These are phyloP conservation scores for Dolichopus griseipennis DNA, from an alignment of 2,888 invertebrate genomes.

Conservation along the genomic window DNA sequence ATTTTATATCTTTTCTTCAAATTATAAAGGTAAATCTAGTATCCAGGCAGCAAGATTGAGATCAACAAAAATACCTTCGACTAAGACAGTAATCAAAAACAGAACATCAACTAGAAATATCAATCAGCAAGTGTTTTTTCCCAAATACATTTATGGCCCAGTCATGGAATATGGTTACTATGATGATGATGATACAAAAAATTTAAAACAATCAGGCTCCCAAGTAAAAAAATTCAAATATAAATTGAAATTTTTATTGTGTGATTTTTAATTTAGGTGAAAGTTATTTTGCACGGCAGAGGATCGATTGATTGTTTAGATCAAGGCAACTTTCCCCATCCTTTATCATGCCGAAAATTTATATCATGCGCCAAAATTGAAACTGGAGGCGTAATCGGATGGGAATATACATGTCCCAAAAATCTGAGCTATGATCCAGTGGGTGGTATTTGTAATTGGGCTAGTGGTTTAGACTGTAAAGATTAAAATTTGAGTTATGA, in stretches of 20 bases:
- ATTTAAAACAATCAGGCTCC: constrained; percentile 47
- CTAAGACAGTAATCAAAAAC: no score
- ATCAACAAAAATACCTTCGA: no score
- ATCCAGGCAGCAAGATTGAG: no score
- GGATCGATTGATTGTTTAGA: constrained; percentile 77
- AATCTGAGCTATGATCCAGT: constrained; percentile 81
- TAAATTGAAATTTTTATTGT: not conserved
- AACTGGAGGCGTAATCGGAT: constrained; percentile 66
- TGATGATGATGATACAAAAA: constrained; percentile 53
- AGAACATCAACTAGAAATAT: constrained; percentile 11
- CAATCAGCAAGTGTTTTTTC: constrained; percentile 22
- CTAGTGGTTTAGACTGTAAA: constrained; percentile 68
- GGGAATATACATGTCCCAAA: constrained; percentile 82
- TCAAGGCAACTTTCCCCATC: constrained; percentile 86
- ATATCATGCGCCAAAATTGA: constrained; percentile 82
- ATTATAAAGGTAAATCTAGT: no score
- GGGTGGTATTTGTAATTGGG: constrained; percentile 87
- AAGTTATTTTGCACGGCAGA: constrained; percentile 53
- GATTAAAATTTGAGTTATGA: no score
- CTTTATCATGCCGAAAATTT: constrained; percentile 81
- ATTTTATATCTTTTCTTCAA: no score
- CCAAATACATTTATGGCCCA: constrained; percentile 35
- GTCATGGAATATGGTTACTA: constrained; percentile 58
- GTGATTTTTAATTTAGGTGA: constrained; percentile 28
- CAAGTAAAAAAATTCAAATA: constrained; percentile 37